Conservation (phyloP, 2,888 invertebrate genomes). For the Lypha dubia region DNA sequence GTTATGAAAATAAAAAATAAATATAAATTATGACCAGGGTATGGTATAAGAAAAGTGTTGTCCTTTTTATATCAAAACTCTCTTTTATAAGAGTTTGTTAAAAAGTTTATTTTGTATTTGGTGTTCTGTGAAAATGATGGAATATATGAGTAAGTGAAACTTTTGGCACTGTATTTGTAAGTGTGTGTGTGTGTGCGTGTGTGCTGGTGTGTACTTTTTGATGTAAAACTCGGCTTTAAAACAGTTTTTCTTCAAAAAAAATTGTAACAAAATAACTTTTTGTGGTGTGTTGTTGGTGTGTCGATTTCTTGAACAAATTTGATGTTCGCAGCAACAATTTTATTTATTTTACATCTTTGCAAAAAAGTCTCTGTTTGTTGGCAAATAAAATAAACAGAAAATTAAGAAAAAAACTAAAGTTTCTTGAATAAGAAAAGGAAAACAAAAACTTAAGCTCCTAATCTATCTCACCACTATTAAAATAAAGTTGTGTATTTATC, state of each 20-base stretch:
- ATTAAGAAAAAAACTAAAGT: not conserved
- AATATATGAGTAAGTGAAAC: not conserved
- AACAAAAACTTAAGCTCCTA: no score
- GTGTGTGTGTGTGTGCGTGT: conserved; percentile 5
- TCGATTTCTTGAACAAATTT: conserved; percentile 3
- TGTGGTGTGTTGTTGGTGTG: not conserved
- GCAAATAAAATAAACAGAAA: not conserved
- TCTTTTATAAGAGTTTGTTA: conserved; percentile 65
- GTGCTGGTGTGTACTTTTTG: no score
- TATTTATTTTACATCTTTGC: conserved; percentile 5
- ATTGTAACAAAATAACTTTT: conserved; percentile 51
- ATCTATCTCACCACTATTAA: no score
- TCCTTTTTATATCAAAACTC: conserved; percentile 54
- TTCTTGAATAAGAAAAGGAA: no score
- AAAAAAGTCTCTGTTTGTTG: not conserved
- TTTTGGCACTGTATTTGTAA: conserved; percentile 56
- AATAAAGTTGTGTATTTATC: no score
- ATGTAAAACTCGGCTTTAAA: conserved; percentile 66
- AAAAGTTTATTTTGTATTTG: conserved; percentile 37
- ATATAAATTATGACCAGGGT: conserved; percentile 6
- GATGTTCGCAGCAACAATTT: conserved; percentile 35
- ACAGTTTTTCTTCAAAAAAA: conserved; percentile 70
- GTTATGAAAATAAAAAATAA: not conserved
- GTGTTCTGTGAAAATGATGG: conserved; percentile 6
- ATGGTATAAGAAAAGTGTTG: not conserved